These are phyloP conservation scores for Lichenostomus cassidix DNA, from an alignment of 2,113 vertebrate species.

Conservation along the genomic window DNA sequence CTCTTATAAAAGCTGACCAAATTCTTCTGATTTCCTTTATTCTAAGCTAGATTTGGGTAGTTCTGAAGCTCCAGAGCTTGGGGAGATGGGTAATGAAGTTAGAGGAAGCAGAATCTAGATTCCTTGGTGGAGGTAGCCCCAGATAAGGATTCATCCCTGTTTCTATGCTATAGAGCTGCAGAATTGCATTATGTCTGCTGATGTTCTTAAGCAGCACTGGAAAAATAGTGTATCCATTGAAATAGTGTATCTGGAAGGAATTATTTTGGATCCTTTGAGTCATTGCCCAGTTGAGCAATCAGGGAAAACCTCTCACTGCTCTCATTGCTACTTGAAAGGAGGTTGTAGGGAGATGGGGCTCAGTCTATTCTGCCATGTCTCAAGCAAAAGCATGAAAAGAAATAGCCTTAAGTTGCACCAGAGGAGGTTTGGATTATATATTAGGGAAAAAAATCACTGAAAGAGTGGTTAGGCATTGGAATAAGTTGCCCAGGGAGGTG, in stretches of 20 bases:
- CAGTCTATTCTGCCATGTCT: not conserved
- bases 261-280: not conserved
- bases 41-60: not conserved
- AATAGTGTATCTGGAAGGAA: not conserved
- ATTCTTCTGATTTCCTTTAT: not conserved
- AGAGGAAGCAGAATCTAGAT: not conserved
- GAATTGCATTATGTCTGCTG: not conserved
- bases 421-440: not conserved
- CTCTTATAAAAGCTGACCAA: not conserved
- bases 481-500: not conserved
- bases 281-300: not conserved
- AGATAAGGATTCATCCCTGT: not conserved
- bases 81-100: no score
- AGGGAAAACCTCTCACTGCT: not conserved
- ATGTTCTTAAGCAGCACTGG: not conserved
- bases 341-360: not conserved
- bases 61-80: not conserved
- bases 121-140: not conserved
- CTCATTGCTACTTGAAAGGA: not conserved
- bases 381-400: not conserved
- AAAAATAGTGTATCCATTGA: not conserved
- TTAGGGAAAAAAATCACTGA: not conserved
- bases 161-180: not conserved
- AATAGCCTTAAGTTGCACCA: not conserved
- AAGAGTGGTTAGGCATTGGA: not conserved